A percentile compares a stretch with the other conserved stretches of the same genome.
phyloP scores from a whole-genome alignment of 2,888 invertebrate genomes.

The Brachyptera risi region DNA sequence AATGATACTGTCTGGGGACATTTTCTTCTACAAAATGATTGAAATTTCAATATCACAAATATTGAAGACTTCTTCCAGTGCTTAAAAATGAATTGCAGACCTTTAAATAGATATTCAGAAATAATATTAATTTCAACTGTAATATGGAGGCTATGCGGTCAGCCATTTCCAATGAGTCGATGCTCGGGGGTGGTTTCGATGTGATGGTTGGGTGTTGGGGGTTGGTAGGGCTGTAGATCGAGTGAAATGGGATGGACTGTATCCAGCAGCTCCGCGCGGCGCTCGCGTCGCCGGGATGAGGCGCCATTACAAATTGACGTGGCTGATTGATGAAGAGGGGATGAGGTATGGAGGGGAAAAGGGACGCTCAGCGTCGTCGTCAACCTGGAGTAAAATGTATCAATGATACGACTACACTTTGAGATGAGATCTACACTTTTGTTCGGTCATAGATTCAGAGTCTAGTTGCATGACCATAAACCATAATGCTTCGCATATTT shows the following conservation, averaged over 20 bases:
- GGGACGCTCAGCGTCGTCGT: background rate
- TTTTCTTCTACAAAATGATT: too few species aligned
- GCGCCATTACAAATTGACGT: conserved; percentile 54
- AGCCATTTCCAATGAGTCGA: background rate
- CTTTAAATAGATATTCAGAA: background rate
- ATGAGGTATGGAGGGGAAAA: too few species aligned
- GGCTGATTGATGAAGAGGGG: conserved; percentile 49
- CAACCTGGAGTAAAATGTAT: too few species aligned
- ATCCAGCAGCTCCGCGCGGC: conserved; percentile 8
- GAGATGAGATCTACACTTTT: conserved; percentile 1
- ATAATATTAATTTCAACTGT: background rate
- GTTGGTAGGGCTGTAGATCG: conserved; percentile 2
- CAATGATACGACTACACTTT: too few species aligned
- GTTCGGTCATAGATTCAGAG: too few species aligned
- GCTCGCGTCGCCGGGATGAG: conserved; percentile 42
- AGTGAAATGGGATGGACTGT: conserved; percentile 24
- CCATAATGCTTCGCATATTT: too few species aligned
- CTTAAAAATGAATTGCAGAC: too few species aligned
- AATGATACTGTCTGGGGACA: too few species aligned
- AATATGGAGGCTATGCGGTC: background rate
- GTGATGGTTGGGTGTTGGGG: background rate
- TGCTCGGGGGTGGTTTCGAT: conserved; percentile 6
- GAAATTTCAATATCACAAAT: too few species aligned
- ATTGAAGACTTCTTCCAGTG: too few species aligned
- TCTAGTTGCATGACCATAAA: too few species aligned